Conservation (phyloP, 2,797 vertebrate species). For the Hipposideros larvatus region DNA sequence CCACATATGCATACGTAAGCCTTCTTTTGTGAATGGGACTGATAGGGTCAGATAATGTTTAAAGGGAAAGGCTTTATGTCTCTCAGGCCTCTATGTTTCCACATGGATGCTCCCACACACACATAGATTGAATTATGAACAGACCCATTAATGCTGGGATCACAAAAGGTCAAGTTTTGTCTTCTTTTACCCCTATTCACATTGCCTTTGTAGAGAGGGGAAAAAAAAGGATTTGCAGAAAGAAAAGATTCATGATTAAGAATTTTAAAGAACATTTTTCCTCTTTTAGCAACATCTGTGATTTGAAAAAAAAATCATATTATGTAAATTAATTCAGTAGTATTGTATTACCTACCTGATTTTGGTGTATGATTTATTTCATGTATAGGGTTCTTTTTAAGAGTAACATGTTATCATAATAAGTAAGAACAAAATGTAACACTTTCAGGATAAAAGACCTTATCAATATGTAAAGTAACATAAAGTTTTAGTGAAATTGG, state of each 20-base stretch:
- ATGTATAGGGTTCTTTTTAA: constrained; percentile 80
- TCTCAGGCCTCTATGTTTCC: constrained; percentile 91
- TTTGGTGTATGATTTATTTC: constrained; percentile 84
- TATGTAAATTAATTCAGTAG: constrained; percentile 83
- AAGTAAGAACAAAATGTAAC: constrained; percentile 72
- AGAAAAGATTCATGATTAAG: constrained; percentile 88
- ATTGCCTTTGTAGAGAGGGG: constrained; percentile 89
- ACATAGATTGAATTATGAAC: constrained; percentile 93
- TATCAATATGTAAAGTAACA: constrained; percentile 75
- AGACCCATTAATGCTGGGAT: constrained; percentile 92
- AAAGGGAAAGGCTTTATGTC: constrained; percentile 91
- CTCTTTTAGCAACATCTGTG: constrained; percentile 86
- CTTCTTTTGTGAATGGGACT: constrained; percentile 91
- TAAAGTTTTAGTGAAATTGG: constrained; percentile 67
- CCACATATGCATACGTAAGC: constrained; percentile 90
- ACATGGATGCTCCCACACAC: constrained; percentile 92
- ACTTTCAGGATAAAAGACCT: constrained; percentile 76
- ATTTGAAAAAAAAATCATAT: constrained; percentile 81
- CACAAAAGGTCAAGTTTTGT: constrained; percentile 93
- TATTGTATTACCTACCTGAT: constrained; percentile 81
- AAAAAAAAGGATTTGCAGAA: constrained; percentile 85
- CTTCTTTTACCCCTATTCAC: constrained; percentile 91
- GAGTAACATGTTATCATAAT: constrained; percentile 77
- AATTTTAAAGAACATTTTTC: constrained; percentile 86
- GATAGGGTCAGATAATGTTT: constrained; percentile 93